Evolutionary conservation across 2,797 vertebrate genomes (phyloP), one percentile per base, ranked within the genome.

Genomic region (Catharus ustulatus): DNA sequence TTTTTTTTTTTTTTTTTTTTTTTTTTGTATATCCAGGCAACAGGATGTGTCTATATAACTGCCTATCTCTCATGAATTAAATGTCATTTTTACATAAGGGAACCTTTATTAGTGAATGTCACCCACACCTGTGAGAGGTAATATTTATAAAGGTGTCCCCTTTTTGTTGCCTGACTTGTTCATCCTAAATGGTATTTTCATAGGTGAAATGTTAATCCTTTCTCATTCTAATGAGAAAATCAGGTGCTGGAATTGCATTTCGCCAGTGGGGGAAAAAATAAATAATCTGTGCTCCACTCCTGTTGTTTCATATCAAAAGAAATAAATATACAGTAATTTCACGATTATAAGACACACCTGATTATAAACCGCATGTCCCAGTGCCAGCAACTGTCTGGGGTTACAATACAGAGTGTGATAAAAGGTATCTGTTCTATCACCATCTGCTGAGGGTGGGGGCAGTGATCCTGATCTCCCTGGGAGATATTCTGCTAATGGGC

Each of bases 31-130:
- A 81, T 42, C 32, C 61, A 46, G 46, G 59, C 57, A 68, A 54
- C 16, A 57, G 45, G 42, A 83, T 48, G 5, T 88, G 52, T 69
- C 88, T 68, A 16, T 62, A 23, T 16, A 75, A 48, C 45, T 61
- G 73, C 49, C 30, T 49, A 8, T 90, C 49, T 84, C 40, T 51
- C 38, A 66, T 85, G 43, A 55, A 72, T 91, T 85, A 94, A 96
- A 96, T 95, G 94, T 85, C 62, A 96, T 89, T 94, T 96, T 96
- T 93, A 59, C 84, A 71, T 90, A 68, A 74, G 36, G 88, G 90
- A 94, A 79, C 71, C 67, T 80, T 92, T 90, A 85, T 76, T 89
- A 91, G 57, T 82, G 92, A 96, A 93, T 94, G 90, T 51, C 87
- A 95, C 38, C 49, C 68, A 68, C 52, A 90, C 74, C 51, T 85